These are phyloP conservation scores for Polyodon spathula DNA, from an alignment of 2,113 vertebrate genomes.

Conservation along the genomic window DNA sequence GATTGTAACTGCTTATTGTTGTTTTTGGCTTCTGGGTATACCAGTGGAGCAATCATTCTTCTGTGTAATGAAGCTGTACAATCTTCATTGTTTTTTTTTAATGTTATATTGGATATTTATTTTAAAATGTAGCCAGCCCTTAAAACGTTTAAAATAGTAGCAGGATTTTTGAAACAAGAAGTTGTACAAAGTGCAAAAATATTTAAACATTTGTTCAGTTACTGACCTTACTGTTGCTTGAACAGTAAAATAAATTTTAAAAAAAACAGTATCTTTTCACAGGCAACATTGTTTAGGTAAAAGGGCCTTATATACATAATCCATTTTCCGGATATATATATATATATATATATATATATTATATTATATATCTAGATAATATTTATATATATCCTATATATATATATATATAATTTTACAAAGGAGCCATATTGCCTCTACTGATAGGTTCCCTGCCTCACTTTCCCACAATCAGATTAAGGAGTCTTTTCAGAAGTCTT, in stretches of 20 bases:
- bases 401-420: no score
- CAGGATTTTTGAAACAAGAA: background rate
- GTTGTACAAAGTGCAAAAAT: background rate
- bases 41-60: conserved; percentile 30
- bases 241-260: background rate
- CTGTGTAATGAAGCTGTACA: conserved; percentile 23
- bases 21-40: conserved; percentile 48
- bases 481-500: no score
- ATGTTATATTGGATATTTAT: conserved; percentile 22
- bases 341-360: no score
- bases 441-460: no score
- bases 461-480: no score
- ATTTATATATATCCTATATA: no score
- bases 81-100: conserved; percentile 36
- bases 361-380: no score
- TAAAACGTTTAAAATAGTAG: background rate
- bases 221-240: background rate
- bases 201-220: background rate
- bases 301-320: no score
- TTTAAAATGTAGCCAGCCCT: background rate
- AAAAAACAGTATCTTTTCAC: no score
- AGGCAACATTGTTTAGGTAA: no score
- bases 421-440: no score
- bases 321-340: no score
- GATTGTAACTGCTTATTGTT: conserved; percentile 46